A percentile compares a stretch with the other conserved stretches of the same genome.
Conservation (phyloP, 2,888 invertebrate species). For the Cryptocheilus praepositus region DNA sequence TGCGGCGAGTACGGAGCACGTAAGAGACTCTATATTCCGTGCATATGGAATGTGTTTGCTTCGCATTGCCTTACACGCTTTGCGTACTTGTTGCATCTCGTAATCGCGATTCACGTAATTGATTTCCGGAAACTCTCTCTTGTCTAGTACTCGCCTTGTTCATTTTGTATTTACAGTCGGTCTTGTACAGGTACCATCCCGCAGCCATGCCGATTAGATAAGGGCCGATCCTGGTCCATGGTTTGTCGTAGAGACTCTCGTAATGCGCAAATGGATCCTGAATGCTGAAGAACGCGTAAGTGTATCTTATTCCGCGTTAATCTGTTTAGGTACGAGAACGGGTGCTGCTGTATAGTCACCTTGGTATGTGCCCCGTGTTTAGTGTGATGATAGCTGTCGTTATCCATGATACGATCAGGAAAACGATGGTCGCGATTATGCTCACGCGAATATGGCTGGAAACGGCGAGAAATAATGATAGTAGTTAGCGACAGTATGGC, state of each 20-base stretch:
- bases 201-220: constrained; percentile 70
- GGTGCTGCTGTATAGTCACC: constrained; percentile 51
- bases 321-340: not conserved
- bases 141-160: constrained; percentile 47
- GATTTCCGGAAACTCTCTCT: too few relatives aligned
- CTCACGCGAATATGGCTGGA: constrained; percentile 58
- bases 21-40: too few relatives aligned
- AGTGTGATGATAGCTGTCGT: constrained; percentile 76
- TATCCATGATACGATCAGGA: constrained; percentile 75
- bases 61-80: too few relatives aligned
- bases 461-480: constrained; percentile 14
- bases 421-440: constrained; percentile 68
- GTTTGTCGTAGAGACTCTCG: constrained; percentile 69
- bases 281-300: constrained; percentile 46
- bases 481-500: not conserved
- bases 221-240: constrained; percentile 73
- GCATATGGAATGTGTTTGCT: too few relatives aligned
- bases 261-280: constrained; percentile 64
- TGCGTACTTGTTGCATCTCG: too few relatives aligned
- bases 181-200: constrained; percentile 65
- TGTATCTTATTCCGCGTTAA: not conserved
- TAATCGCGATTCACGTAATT: too few relatives aligned
- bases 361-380: constrained; percentile 62
- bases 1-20: too few relatives aligned
- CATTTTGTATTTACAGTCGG: constrained; percentile 60